Conservation (phyloP, 2,797 vertebrate genomes). For the Mus spretus region DNA sequence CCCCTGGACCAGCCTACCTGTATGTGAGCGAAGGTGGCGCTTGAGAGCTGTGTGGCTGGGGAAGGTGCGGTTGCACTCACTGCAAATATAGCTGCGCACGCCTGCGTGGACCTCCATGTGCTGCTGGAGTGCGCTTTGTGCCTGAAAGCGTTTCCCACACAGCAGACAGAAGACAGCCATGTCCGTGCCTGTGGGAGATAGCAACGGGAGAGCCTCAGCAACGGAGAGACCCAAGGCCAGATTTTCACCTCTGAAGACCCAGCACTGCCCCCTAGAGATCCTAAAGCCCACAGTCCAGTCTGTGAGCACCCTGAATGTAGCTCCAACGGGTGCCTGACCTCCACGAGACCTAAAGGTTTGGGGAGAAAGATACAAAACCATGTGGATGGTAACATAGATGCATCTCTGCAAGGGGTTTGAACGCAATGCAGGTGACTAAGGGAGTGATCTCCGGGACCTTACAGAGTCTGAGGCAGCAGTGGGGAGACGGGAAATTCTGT, state of each 20-base stretch:
- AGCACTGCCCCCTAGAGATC: fast-evolving
- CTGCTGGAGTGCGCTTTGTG: conserved; percentile 99
- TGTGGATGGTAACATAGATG: fast-evolving
- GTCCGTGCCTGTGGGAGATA: conserved; percentile 93
- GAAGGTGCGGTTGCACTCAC: conserved; percentile 98
- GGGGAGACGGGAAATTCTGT: neutral
- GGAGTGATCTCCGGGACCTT: neutral
- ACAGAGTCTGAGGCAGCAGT: neutral
- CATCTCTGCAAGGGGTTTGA: fast-evolving
- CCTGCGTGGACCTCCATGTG: conserved; percentile 99
- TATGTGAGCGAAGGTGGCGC: conserved; percentile 98
- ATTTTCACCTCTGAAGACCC: neutral
- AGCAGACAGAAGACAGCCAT: conserved; percentile 99
- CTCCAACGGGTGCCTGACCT: fast-evolving
- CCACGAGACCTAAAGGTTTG: neutral
- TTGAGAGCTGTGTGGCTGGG: conserved; percentile 99
- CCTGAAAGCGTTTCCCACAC: conserved; percentile 99
- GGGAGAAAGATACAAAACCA: neutral
- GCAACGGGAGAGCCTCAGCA: neutral
- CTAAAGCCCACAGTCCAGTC: too few relatives aligned
- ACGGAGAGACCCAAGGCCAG: too few relatives aligned
- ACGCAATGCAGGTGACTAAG: fast-evolving
- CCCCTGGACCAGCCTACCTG: conserved; percentile 90
- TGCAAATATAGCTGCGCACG: conserved; percentile 99
- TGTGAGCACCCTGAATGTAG: neutral